Base-by-base conservation (phyloP, 2,888 invertebrate genomes). In the Mimas tiliae region DNA sequence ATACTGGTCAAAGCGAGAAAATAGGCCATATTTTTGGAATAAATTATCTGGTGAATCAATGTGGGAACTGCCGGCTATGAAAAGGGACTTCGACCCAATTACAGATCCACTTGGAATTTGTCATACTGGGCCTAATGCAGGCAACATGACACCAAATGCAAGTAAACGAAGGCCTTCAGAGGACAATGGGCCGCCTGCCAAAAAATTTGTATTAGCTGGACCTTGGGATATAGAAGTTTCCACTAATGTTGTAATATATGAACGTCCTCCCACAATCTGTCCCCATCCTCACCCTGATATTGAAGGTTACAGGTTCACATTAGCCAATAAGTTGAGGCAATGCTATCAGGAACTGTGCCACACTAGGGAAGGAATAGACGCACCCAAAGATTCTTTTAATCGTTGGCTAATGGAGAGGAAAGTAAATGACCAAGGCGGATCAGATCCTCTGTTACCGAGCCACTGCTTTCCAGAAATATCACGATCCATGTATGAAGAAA, bases 361-460 rank as follows among this genome's bases (percentile, higher is more conserved):
- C 88, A 97, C 98, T 0, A 95, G 99, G 74, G 98, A 98, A 89
- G 95, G 97, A 58, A 98, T 99, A 76, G 98, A 99, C 93, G 98
- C 98, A 9, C 99, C 99, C 0, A 97, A 97, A 81, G 99, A 99
- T 87, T 99, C 99, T 0, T 98, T 99, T 84, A 98, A 98, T 87
- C 95, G 98, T 62, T 99, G 99, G 99, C 88, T 99, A 65, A 97
- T 99, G 96, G 99, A 99, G 88, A 95, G 99, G 51, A 98, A 98
- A 93, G 97, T 98, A 0, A 95, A 96, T 74, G 98, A 98, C 84
- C 96, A 95, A 80, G 95, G 95, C 79, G 99, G 99, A 1, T 96
- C 95, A 66, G 99, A 99, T 92, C 98, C 99, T 0, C 88, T 99
- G 64, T 91, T 99, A 63, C 99, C 99, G 8, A 98, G 98, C 86